A percentile compares a stretch with the other conserved stretches of the same genome.
Conservation (phyloP, 2,888 invertebrate genomes). For the Folsomia manolachei region DNA sequence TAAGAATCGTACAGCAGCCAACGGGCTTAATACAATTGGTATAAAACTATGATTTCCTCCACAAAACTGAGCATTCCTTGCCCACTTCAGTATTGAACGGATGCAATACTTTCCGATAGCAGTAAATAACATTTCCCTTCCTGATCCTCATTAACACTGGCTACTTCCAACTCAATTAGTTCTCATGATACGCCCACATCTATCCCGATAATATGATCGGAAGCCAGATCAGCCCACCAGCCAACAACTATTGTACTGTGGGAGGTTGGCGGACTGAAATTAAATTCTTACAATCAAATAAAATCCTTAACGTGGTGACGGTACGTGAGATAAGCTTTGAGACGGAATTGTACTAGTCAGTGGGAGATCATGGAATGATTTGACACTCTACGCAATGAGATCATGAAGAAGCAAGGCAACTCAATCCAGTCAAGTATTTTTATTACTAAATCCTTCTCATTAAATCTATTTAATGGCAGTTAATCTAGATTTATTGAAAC, state of each 20-base stretch:
- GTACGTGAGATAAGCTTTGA: too few relatives aligned
- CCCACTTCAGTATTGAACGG: slow-evolving; percentile 30
- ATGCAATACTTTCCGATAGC: too few relatives aligned
- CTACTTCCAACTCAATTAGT: slow-evolving; percentile 49
- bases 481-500: slow-evolving; percentile 1
- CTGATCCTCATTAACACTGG: slow-evolving; percentile 49
- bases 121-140: slow-evolving; percentile 51
- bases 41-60: too few relatives aligned
- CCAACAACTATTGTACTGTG: neutral
- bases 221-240: neutral
- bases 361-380: neutral
- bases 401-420: neutral
- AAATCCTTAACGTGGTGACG: too few relatives aligned
- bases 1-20: neutral
- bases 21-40: too few relatives aligned
- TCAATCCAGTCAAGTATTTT: neutral
- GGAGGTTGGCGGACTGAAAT: neutral
- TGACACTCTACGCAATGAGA: neutral
- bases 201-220: neutral
- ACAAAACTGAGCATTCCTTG: slow-evolving; percentile 40
- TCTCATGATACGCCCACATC: slow-evolving; percentile 32
- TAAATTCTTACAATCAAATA: slow-evolving; percentile 4
- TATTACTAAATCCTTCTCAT: slow-evolving; percentile 13
- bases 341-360: too few relatives aligned
- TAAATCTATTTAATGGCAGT: slow-evolving; percentile 4